Evolutionary conservation across 2,888 invertebrate species (phyloP), one percentile per base, ranked within the genome.

Genomic region (Neoaliturus tenellus): DNA sequence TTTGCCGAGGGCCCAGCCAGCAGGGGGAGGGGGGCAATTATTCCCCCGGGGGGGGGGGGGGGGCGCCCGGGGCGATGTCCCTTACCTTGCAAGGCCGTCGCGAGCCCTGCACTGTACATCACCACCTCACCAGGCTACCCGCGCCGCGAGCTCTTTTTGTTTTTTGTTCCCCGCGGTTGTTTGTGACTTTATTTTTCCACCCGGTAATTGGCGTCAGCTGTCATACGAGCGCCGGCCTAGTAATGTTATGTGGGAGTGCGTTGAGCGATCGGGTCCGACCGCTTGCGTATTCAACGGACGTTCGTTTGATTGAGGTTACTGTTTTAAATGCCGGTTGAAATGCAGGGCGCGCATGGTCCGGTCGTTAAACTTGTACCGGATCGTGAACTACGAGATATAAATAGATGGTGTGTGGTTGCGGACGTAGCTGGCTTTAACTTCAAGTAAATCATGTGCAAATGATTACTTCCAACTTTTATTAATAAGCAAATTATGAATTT

Each of bases 1-100:
- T 75, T 75, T 73, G 20, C 8, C 73, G n/a, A 69, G 14, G 35
- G 69, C 58, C 17, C n/a, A n/a, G 55, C 8, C 20, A 55, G 20
- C 55, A n/a, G n/a, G n/a, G 55, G 39, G 39, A 20, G 51, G n/a
- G 67, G 67, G 67, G 67, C 31, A 67, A 67, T 67, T 67, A 67
- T 67, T 20, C 51, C 44, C 12, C 14, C 6, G 44, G 44, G 3
- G 17, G 4, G 31, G 35, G 23, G 33, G 28, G 39, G 71, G 39
- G 39, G 71, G 31, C 14, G 6, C 8, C 1, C 20, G 41, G 39
- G 23, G 20, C 39, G 39, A 39, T 23, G 71, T 20, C 62, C 71
- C 39, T n/a, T 31, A 31, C 71, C 71, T 39, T 35, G 35, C 39
- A 71, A 35, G 71, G 71, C 31, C 67, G 67, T 14, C 17, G 10